Percentiles rank a stretch among this genome's conserved stretches.
Evolutionary conservation across 1,140 invertebrate genomes (phyloP).

Genomic region (Drosophila cardini): DNA sequence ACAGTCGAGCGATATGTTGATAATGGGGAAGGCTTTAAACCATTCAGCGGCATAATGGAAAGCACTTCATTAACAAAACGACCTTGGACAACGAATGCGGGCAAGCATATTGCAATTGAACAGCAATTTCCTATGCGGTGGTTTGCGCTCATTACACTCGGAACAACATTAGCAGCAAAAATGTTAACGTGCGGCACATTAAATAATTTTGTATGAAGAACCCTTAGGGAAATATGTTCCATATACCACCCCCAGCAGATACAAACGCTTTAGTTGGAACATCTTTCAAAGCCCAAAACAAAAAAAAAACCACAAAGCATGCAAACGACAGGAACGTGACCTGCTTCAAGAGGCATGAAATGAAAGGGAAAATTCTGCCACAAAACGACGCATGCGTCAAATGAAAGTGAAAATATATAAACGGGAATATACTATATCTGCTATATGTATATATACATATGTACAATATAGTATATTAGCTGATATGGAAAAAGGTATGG

Average conservation of each 20-base stretch:
- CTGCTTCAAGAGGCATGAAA: conserved; percentile 19
- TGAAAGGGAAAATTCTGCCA: conserved; percentile 12
- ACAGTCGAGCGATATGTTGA: conserved; percentile 4
- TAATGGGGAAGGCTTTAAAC: no score
- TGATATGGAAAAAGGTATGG: conserved; percentile 12
- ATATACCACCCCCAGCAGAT: background rate
- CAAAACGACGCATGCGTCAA: conserved; percentile 59
- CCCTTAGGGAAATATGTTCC: conserved; percentile 2
- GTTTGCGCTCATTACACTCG: conserved; percentile 14
- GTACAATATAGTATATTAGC: conserved; percentile 16
- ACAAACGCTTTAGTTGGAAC: background rate
- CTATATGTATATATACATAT: conserved; percentile 9
- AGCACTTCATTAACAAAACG: conserved; percentile 39
- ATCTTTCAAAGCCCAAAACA: background rate
- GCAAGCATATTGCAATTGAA: conserved; percentile 40
- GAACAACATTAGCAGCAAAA: conserved; percentile 28
- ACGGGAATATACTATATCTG: conserved; percentile 11
- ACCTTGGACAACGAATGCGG: conserved; percentile 27
- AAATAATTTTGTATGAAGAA: conserved; percentile 6
- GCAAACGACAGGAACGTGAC: conserved; percentile 24
- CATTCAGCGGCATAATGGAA: conserved; percentile 41
- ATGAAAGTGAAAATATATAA: conserved; percentile 72
- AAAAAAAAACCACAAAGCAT: conserved; percentile 18
- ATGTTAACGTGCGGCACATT: conserved; percentile 19
- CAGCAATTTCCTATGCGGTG: conserved; percentile 19